Conservation (phyloP, 2,797 vertebrate genomes). For the Lophius americanus region DNA sequence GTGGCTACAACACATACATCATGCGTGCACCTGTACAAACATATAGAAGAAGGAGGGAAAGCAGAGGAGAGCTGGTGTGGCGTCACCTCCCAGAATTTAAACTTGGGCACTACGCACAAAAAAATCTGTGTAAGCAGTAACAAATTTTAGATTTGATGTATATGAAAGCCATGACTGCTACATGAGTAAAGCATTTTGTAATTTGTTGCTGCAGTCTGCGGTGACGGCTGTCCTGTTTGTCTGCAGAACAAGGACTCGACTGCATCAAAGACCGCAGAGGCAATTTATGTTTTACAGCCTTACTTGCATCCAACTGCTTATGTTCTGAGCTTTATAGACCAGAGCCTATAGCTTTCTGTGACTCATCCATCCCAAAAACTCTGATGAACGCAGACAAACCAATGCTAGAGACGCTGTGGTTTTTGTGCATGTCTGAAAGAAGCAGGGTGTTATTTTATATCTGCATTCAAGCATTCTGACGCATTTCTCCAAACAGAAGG, state of each 20-base stretch:
- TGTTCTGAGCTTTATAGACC: slow-evolving; percentile 51
- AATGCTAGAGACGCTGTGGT: slow-evolving; percentile 54
- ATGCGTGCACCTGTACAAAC: slow-evolving; percentile 81
- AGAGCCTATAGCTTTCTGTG: slow-evolving; percentile 50
- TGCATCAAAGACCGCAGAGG: slow-evolving; percentile 50
- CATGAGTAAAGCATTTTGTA: slow-evolving; percentile 28
- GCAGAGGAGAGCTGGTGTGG: slow-evolving; percentile 32
- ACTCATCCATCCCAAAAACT: slow-evolving; percentile 47
- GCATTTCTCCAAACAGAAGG: slow-evolving; percentile 24
- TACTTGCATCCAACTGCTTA: slow-evolving; percentile 62
- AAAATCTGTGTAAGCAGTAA: too few relatives aligned
- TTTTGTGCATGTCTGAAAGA: slow-evolving; percentile 56
- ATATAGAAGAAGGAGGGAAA: slow-evolving; percentile 53
- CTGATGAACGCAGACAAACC: slow-evolving; percentile 37
- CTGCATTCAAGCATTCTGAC: slow-evolving; percentile 29
- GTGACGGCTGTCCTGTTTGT: slow-evolving; percentile 35
- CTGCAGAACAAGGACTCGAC: slow-evolving; percentile 37
- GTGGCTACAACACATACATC: slow-evolving; percentile 72
- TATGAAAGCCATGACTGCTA: slow-evolving; percentile 8
- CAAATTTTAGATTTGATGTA: background rate
- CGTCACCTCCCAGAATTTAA: slow-evolving; percentile 47
- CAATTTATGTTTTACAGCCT: slow-evolving; percentile 55
- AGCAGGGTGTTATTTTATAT: slow-evolving; percentile 60
- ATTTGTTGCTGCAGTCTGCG: slow-evolving; percentile 38
- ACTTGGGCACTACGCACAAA: slow-evolving; percentile 28